A percentile compares a stretch with the other conserved stretches of the same genome.
Evolutionary conservation across 1,140 invertebrate genomes (phyloP).

Genomic region (Amyelois transitella): DNA sequence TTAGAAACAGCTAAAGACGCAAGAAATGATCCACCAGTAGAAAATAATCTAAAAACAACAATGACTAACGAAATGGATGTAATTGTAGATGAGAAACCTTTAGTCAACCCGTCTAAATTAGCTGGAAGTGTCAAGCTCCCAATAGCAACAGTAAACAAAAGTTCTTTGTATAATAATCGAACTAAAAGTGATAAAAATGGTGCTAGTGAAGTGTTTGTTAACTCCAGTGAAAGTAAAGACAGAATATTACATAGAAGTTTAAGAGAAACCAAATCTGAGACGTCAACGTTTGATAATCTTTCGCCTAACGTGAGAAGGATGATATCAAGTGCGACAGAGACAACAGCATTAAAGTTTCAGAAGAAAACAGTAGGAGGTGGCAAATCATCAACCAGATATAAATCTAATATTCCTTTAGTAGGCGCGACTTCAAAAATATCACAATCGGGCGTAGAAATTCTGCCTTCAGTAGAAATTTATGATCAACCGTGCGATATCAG

Average conservation of each 20-base stretch:
- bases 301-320: conserved; percentile 77
- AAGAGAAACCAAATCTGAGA: conserved; percentile 48
- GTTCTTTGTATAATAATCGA: conserved; percentile 54
- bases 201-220: conserved; percentile 48
- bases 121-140: conserved; percentile 65
- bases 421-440: conserved; percentile 72
- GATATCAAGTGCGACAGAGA: conserved; percentile 73
- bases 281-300: conserved; percentile 67
- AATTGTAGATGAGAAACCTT: not conserved
- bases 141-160: conserved; percentile 56
- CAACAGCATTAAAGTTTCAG: conserved; percentile 60
- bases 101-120: conserved; percentile 51
- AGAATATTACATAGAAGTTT: conserved; percentile 49
- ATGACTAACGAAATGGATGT: conserved; percentile 15
- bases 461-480: conserved; percentile 67
- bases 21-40: conserved; percentile 60
- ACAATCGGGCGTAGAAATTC: conserved; percentile 67
- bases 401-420: conserved; percentile 67
- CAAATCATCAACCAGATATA: conserved; percentile 53
- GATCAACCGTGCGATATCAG: conserved; percentile 56
- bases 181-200: conserved; percentile 65
- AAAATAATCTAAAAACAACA: not conserved
- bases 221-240: conserved; percentile 40
- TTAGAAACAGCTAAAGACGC: conserved; percentile 66
- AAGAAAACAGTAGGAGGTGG: conserved; percentile 57